Base-by-base conservation (phyloP, 2,888 invertebrate species). In the Cancer borealis region DNA sequence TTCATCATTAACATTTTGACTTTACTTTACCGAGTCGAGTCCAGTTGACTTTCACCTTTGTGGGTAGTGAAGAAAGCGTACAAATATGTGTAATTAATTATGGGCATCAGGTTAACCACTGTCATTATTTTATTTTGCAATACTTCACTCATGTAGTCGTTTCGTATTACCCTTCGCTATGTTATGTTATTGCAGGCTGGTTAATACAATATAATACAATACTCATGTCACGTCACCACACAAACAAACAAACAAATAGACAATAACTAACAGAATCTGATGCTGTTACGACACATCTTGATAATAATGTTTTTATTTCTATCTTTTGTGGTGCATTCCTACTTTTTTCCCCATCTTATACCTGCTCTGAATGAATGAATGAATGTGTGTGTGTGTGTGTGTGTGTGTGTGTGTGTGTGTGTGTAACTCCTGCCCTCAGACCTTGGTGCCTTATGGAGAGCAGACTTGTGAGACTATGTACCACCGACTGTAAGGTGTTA, bases 51-150 rank as follows among this genome's bases (percentile, higher is more conserved):
- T 73, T 79, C 39, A 84, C 84, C 12, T 84, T 84, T 84, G 39
- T 84, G 39, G 84, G 84, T 84, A 84, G 84, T 84, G 84, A 84
- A 84, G 39, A 73, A 84, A 84, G n/a, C 84, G 84, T 84, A 84
- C 84, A 84, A 84, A 84, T 84, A 30, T 39, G 2, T 84, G 39
- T 84, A 30, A 84, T 84, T 84, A 39, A 39, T 39, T 39, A 39
- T 84, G 84, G 84, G 84, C 10, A 39, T 39, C 84, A 84, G 84
- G 84, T 84, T 84, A 66, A 66, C 3, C 21, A 84, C 84, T 84
- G 84, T 84, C 10, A 30, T 84, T 14, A 84, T 84, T 84, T 39
- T 84, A n/a, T 84, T 84, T 84, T 84, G 84, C 84, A 84, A 39
- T 84, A 30, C 30, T 30, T 84, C 10, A 84, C 39, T 84, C 30